A percentile compares a stretch with the other conserved stretches of the same genome.
phyloP scores from a whole-genome alignment of 2,797 vertebrate genomes.

The Gouania willdenowi region DNA sequence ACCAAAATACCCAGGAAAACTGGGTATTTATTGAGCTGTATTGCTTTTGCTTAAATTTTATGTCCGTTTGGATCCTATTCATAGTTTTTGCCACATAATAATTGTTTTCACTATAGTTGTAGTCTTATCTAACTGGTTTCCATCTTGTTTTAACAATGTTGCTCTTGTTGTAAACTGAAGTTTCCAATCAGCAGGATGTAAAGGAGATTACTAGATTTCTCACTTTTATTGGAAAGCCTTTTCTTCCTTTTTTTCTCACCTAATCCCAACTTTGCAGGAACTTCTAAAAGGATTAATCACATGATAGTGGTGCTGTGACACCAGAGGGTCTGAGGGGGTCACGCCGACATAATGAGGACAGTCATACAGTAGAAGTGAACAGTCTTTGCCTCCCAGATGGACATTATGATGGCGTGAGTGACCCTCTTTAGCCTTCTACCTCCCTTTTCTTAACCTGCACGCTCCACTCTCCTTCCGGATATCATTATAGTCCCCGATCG shows the following conservation, averaged over 20 bases:
- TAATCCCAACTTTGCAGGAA: constrained; percentile 46
- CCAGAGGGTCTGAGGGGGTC: constrained; percentile 18
- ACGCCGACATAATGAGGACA: constrained; percentile 40
- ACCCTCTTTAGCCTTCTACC: background rate
- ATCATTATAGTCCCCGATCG: constrained; percentile 69
- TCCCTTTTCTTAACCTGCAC: constrained; percentile 35
- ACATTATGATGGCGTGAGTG: constrained; percentile 14
- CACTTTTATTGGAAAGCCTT: constrained; percentile 40
- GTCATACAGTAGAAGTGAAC: constrained; percentile 51
- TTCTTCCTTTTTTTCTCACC: constrained; percentile 42
- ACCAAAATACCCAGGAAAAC: too few relatives aligned
- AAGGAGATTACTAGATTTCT: constrained; percentile 58
- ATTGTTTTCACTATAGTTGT: too few relatives aligned
- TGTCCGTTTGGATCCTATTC: too few relatives aligned
- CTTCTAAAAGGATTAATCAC: constrained; percentile 44
- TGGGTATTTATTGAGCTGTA: too few relatives aligned
- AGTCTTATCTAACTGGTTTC: too few relatives aligned
- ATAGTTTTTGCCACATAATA: too few relatives aligned
- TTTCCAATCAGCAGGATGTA: constrained; percentile 28
- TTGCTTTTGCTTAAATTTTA: too few relatives aligned
- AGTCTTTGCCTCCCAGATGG: constrained; percentile 11
- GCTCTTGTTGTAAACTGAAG: constrained; percentile 7
- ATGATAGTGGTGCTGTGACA: constrained; percentile 43
- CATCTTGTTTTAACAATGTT: too few relatives aligned
- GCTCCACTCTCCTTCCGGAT: constrained; percentile 69